These are phyloP conservation scores for Halichondria panicea DNA, from an alignment of 37 sponge, comb jelly and placozoan species.

Conservation along the genomic window DNA sequence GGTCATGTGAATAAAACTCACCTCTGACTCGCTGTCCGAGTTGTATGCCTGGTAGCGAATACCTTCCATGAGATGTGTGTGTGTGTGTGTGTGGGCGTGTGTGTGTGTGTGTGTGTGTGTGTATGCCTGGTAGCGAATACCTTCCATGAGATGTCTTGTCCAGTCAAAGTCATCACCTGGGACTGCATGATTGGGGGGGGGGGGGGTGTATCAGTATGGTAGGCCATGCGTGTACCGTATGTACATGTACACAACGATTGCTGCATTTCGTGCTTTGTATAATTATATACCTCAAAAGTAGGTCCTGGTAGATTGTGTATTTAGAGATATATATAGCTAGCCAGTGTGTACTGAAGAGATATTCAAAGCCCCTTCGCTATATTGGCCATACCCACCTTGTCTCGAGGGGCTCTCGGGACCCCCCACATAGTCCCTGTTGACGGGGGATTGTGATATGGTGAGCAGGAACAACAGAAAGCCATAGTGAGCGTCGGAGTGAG, in stretches of 20 bases:
- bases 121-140: conserved; percentile 36
- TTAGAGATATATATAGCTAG: too few relatives aligned
- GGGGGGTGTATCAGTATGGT: too few relatives aligned
- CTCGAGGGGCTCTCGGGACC: background rate
- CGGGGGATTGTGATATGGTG: conserved; percentile 44
- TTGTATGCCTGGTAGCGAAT: conserved; percentile 35
- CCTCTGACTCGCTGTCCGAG: background rate
- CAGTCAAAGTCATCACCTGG: conserved; percentile 50
- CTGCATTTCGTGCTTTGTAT: too few relatives aligned
- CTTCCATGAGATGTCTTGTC: conserved; percentile 63
- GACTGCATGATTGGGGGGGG: too few relatives aligned
- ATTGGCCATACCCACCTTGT: too few relatives aligned
- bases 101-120: conserved; percentile 31
- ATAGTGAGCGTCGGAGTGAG: conserved; percentile 63
- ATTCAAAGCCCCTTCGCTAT: background rate
- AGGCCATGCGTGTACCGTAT: too few relatives aligned
- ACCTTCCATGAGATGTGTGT: conserved; percentile 57
- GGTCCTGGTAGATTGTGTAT: too few relatives aligned
- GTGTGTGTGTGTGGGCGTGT: too few relatives aligned
- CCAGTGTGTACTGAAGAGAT: background rate
- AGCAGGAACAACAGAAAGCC: conserved; percentile 46
- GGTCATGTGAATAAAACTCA: background rate
- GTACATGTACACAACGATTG: too few relatives aligned
- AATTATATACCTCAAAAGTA: too few relatives aligned
- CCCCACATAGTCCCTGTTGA: conserved; percentile 7